Base-by-base conservation (phyloP, 37 sponge, comb jelly and placozoan species). In the Bolinopsis microptera region DNA sequence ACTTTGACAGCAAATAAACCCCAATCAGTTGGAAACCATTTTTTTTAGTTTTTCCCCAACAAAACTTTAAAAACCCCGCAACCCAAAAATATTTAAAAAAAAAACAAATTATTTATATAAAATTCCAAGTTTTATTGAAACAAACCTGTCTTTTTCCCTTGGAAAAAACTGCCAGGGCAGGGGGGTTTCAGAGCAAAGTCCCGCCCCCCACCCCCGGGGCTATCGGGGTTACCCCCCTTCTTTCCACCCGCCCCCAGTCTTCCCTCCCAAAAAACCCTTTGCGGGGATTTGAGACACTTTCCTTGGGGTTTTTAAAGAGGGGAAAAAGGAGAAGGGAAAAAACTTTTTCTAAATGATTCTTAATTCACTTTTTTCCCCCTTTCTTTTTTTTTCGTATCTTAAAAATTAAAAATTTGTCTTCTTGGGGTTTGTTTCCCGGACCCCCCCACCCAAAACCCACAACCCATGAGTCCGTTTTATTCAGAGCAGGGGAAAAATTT, bases 271-370 rank as follows among this genome's bases (percentile, higher is more conserved):
- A 1, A 32, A 32, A 34, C 80, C 35, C n/a, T n/a, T n/a, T n/a
- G n/a, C 33, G 33, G 35, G 1, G 80, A 77, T 77, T 77, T 32
- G 80, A 77, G 36, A 77, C 80, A 34, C 36, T 77, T 1, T 77
- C 28, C 35, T 18, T 77, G 80, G 80, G 80, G n/a, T n/a, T 34
- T 77, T 34, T 36, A 77, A 34, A 34, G 0, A 36, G 18, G 80
- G 28, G 21, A 36, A 77, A 36, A 77, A 77, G 36, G 80, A 77
- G 21, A 77, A 77, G 33, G 80, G 80, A 34, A 32, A 35, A 48
- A 48, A 18, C n/a, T n/a, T n/a, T n/a, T n/a, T n/a, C n/a, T 18
- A 18, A 18, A 13, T 5, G 13, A 18, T 48, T 48, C 9, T 48
- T 18, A 48, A 48, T 48, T 48, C 61, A 48, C n/a, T n/a, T 18